phyloP scores from a whole-genome alignment of 2,113 vertebrate species.

The Phycodurus eques region DNA sequence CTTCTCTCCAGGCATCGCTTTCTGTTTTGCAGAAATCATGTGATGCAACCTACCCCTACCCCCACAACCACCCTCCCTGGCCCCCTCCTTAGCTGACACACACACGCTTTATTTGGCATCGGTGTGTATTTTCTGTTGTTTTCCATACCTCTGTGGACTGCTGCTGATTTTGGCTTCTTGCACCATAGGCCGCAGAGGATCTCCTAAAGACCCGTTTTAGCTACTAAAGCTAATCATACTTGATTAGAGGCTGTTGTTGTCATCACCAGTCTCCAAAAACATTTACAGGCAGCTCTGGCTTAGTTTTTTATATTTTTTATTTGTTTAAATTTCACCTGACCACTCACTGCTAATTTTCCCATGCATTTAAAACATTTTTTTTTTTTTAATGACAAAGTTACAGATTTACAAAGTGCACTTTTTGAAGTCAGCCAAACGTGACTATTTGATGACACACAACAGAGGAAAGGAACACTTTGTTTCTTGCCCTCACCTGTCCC shows the following conservation, averaged over 20 bases:
- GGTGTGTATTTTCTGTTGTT: constrained; percentile 32
- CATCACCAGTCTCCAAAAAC: background rate
- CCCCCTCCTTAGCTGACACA: constrained; percentile 9
- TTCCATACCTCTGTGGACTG: constrained; percentile 26
- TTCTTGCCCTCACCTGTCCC: constrained; percentile 43
- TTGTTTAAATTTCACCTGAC: background rate
- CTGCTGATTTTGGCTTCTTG: constrained; percentile 26
- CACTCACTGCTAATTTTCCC: background rate
- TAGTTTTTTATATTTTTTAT: background rate
- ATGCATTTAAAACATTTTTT: too few relatives aligned
- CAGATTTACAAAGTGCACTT: background rate
- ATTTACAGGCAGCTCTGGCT: background rate
- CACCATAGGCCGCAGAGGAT: constrained; percentile 19
- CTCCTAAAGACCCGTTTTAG: constrained; percentile 30
- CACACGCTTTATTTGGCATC: constrained; percentile 13
- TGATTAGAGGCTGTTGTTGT: constrained; percentile 10
- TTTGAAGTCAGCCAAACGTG: constrained; percentile 5
- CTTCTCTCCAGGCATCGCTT: constrained; percentile 47
- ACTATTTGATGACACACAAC: constrained; percentile 9
- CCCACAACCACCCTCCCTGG: background rate
- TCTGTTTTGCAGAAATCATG: constrained; percentile 60
- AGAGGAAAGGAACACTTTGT: constrained; percentile 21
- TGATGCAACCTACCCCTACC: constrained; percentile 21
- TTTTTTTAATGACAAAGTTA: background rate
- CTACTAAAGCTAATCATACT: constrained; percentile 35